Percentiles rank a stretch among this genome's conserved stretches.
phyloP scores from a whole-genome alignment of 1,140 invertebrate genomes.

The Pachypsylla venusta region DNA sequence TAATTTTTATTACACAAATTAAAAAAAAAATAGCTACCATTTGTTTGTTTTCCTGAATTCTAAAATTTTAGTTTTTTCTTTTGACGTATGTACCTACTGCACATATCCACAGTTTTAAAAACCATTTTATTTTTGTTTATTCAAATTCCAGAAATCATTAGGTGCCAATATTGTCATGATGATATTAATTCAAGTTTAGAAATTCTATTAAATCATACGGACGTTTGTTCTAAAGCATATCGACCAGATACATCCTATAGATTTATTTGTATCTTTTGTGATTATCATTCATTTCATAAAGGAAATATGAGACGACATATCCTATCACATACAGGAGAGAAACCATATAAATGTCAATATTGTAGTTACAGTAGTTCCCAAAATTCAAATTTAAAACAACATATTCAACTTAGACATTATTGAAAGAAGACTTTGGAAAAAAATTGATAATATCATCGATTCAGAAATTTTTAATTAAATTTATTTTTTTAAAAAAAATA shows the following conservation, averaged over 20 bases:
- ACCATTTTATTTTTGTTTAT: no score
- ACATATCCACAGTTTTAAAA: no score
- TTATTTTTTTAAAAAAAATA: no score
- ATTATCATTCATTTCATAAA: background rate
- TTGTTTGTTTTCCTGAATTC: no score
- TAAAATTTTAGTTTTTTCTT: no score
- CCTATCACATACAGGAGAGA: background rate
- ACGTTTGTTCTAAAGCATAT: background rate
- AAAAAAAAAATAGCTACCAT: no score
- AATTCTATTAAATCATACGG: background rate
- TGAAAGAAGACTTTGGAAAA: no score
- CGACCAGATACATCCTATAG: background rate
- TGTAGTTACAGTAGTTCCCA: conserved; percentile 1
- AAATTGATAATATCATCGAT: no score
- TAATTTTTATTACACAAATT: no score
- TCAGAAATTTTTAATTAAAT: no score
- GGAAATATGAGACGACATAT: background rate
- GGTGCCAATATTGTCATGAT: background rate
- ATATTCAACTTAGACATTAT: background rate
- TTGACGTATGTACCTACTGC: no score
- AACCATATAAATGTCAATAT: background rate
- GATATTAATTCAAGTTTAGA: background rate
- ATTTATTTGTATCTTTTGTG: background rate
- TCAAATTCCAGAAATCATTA: background rate
- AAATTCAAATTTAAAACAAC: background rate